These are phyloP conservation scores for Phrynocephalus vlangalii DNA, from an alignment of 2,797 vertebrate genomes.

Conservation along the genomic window DNA sequence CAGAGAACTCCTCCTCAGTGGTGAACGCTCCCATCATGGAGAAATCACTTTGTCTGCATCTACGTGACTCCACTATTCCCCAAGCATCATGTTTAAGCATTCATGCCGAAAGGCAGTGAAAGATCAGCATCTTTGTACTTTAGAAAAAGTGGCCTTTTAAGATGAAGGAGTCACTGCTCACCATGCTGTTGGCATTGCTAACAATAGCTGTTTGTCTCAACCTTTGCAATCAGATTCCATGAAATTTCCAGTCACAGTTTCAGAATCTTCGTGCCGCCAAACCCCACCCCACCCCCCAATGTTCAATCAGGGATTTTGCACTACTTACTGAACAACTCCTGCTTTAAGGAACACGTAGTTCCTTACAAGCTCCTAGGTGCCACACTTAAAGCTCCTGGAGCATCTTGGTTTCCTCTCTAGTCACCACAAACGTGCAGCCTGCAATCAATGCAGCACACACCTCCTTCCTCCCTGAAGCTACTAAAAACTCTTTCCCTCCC, in stretches of 20 bases:
- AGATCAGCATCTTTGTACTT: constrained; percentile 27
- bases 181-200: constrained; percentile 63
- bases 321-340: not conserved
- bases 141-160: constrained; percentile 47
- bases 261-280: constrained; percentile 14
- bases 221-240: constrained; percentile 47
- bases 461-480: not conserved
- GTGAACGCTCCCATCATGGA: not conserved
- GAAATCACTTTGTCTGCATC: constrained; percentile 33
- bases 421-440: not conserved
- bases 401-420: not conserved
- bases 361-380: not conserved
- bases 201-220: constrained; percentile 23
- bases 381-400: constrained; percentile 1
- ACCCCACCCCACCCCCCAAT: not conserved
- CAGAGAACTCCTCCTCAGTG: constrained; percentile 26
- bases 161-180: constrained; percentile 59
- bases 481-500: constrained; percentile 30
- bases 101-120: constrained; percentile 42
- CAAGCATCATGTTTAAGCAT: constrained; percentile 24
- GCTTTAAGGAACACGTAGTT: constrained; percentile 23
- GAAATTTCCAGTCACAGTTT: constrained; percentile 28
- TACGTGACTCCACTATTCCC: not conserved
- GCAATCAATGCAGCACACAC: constrained; percentile 36
- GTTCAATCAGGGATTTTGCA: constrained; percentile 23